Evolutionary conservation across 2,797 vertebrate genomes (phyloP).

Genomic region (Lagodon rhomboides): DNA sequence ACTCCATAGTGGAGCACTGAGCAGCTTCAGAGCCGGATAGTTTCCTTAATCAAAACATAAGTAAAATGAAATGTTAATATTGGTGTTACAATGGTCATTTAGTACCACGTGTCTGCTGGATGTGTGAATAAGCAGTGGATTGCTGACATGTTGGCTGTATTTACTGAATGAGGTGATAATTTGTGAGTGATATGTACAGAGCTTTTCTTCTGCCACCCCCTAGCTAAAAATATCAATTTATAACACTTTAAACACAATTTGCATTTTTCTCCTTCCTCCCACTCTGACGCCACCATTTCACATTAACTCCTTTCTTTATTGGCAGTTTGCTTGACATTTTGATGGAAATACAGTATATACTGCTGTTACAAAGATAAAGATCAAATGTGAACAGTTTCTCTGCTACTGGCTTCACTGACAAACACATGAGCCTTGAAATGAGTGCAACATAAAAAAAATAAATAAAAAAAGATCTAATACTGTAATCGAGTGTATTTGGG

Average conservation of each 20-base stretch:
- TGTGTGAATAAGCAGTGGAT: neutral
- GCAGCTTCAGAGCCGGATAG: neutral
- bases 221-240: slow-evolving; percentile 7
- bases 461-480: neutral
- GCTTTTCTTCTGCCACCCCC: neutral
- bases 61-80: neutral
- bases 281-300: slow-evolving; percentile 4
- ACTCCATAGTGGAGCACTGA: neutral
- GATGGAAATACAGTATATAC: neutral
- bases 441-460: neutral
- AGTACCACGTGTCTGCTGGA: neutral
- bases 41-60: neutral
- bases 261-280: neutral
- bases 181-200: neutral
- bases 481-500: slow-evolving; percentile 1
- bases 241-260: slow-evolving; percentile 3
- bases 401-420: neutral
- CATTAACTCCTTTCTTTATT: neutral
- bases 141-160: neutral
- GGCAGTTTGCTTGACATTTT: neutral
- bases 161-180: neutral
- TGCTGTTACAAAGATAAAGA: neutral
- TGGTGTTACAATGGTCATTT: neutral
- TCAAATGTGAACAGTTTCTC: neutral
- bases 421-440: neutral